Evolutionary conservation across 2,113 vertebrate genomes (phyloP), one percentile per base, ranked within the genome.

Genomic region (Atlantisia rogersi): DNA sequence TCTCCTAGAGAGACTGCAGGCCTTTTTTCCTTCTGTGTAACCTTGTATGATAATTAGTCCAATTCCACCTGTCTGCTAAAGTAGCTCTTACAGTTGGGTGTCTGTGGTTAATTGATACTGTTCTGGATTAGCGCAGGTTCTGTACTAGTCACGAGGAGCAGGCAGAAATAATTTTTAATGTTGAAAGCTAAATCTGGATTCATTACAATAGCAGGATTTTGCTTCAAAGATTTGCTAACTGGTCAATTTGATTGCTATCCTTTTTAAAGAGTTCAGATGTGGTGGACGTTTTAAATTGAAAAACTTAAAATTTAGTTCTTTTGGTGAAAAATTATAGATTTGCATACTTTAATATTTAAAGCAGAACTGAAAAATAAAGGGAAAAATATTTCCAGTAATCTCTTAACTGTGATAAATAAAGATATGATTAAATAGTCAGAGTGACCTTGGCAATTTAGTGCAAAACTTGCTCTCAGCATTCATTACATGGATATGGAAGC

Each of bases 51-150:
- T 93, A 92, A 93, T 93, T 94, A 92, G 48, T 52, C 44, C 62
- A 75, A 86, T 89, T 92, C 69, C 75, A 94, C 86, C 86, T 95
- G 70, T 91, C 80, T 95, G 76, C 63, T 75, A 85, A 87, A 87
- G 56, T 69, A 86, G 58, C 48, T 52, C 69, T 92, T 94, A 60
- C 62, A 58, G 60, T 88, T 90, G 71, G 44, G 3, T 93, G 63
- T 92, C 82, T 88, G 75, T 53, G 32, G 85, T 94, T 96, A 96
- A 97, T 95, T 95, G 86, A 81, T 85, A 78, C 28, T 85, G 58
- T 90, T 93, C 78, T 84, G 79, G 85, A 69, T 83, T 94, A 87
- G 37, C 52, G 16, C 32, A 90, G 52, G 56, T 90, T 94, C 69
- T 90, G 56, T 40, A 44, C 44, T 58, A 69, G 65, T 74, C 50